A percentile compares a stretch with the other conserved stretches of the same genome.
phyloP scores from a whole-genome alignment of 2,797 vertebrate species.

The Pseudochromis fuscus region DNA sequence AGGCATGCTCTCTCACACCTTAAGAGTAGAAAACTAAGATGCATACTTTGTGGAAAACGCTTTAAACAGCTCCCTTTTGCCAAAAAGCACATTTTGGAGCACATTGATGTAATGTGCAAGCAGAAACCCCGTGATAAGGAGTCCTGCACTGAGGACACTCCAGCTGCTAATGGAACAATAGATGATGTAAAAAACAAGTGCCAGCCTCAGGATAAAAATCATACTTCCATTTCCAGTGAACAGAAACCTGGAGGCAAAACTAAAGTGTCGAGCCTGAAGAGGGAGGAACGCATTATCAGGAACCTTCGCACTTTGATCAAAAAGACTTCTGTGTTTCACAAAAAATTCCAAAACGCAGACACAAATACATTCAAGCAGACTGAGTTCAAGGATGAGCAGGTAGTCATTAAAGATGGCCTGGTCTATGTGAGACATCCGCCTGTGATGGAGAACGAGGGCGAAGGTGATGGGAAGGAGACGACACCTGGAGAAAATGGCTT shows the following conservation, averaged over 20 bases:
- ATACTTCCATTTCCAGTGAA: slow-evolving; percentile 1
- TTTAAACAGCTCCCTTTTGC: slow-evolving; percentile 87
- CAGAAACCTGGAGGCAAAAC: slow-evolving; percentile 45
- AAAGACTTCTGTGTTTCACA: slow-evolving; percentile 67
- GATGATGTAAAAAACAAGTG: slow-evolving; percentile 13
- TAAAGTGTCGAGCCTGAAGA: slow-evolving; percentile 59
- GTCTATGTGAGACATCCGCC: slow-evolving; percentile 59
- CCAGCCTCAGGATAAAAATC: slow-evolving; percentile 30
- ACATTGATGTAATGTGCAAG: slow-evolving; percentile 89
- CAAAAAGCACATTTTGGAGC: slow-evolving; percentile 92
- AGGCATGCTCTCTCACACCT: slow-evolving; percentile 93
- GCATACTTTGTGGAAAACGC: slow-evolving; percentile 92
- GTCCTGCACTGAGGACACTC: background rate
- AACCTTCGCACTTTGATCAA: slow-evolving; percentile 78
- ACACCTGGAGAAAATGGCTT: slow-evolving; percentile 52
- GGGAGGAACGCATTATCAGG: slow-evolving; percentile 77
- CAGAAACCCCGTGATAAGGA: slow-evolving; percentile 45
- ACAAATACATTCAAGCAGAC: slow-evolving; percentile 24
- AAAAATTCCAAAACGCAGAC: slow-evolving; percentile 58
- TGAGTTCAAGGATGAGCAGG: slow-evolving; percentile 76
- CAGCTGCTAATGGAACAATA: slow-evolving; percentile 62
- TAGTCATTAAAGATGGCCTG: slow-evolving; percentile 67
- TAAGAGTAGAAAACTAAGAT: slow-evolving; percentile 82
- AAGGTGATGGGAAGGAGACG: slow-evolving; percentile 20
- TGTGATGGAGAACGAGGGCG: slow-evolving; percentile 21